These are phyloP conservation scores for Notoglanidium macrostoma DNA, from an alignment of 2,797 vertebrate genomes.

Conservation along the genomic window DNA sequence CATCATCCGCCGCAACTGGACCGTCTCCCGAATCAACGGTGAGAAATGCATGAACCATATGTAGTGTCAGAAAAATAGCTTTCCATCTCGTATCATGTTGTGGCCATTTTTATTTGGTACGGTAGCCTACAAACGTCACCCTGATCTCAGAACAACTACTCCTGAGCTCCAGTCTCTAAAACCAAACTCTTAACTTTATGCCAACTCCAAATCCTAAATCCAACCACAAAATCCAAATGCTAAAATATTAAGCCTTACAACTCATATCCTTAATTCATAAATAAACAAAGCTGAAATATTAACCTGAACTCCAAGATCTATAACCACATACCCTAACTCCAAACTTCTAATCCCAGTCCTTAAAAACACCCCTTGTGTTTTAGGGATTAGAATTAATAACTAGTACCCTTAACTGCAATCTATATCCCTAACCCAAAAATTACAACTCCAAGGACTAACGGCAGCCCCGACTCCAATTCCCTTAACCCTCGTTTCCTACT, in stretches of 20 bases:
- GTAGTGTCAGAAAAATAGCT: neutral
- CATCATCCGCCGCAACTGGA: conserved; percentile 92
- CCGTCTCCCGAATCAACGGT: conserved; percentile 90
- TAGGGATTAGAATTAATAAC: neutral
- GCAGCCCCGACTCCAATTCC: neutral
- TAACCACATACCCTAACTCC: neutral
- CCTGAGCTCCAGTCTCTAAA: neutral
- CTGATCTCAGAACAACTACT: neutral
- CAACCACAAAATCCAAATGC: neutral
- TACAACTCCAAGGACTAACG: neutral
- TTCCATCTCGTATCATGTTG: neutral
- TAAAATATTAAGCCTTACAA: neutral
- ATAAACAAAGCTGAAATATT: neutral
- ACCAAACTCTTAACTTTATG: neutral
- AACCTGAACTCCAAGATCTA: neutral
- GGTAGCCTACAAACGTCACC: neutral
- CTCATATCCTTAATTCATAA: neutral
- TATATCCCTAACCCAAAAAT: neutral
- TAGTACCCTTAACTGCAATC: neutral
- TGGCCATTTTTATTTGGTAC: neutral
- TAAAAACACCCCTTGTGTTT: neutral
- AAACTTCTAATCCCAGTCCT: neutral
- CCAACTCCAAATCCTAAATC: neutral
- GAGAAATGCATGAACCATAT: conserved; percentile 53
- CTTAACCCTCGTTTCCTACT: neutral